phyloP scores from a whole-genome alignment of 2,113 vertebrate genomes.

The Urocitellus parryii region DNA sequence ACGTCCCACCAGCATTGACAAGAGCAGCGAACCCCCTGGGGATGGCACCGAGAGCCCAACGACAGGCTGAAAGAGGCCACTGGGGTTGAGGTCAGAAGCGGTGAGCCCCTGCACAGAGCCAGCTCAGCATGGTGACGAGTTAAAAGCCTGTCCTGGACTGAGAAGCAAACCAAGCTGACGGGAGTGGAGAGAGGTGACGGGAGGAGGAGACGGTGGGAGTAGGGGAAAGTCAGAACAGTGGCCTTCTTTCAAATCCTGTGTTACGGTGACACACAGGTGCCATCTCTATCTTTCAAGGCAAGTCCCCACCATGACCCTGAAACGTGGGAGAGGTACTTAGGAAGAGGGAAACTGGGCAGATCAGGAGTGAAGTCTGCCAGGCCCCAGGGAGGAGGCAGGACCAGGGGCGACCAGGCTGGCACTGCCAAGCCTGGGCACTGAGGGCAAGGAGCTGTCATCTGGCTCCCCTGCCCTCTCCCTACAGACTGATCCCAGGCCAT shows the following conservation, averaged over 20 bases:
- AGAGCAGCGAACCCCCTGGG: neutral
- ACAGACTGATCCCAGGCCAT: accelerated
- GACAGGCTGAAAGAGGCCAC: accelerated
- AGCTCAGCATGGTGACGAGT: accelerated
- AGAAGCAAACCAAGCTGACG: neutral
- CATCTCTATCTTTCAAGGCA: neutral
- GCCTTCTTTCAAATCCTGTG: too few species aligned
- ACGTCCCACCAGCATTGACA: neutral
- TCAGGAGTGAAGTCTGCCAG: accelerated
- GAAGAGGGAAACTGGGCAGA: accelerated
- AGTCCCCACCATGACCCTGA: neutral
- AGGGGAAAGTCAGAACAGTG: too few species aligned
- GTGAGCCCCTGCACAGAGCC: accelerated
- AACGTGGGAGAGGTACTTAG: too few species aligned
- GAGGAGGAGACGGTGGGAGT: accelerated
- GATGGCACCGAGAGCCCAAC: accelerated
- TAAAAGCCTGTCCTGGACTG: accelerated
- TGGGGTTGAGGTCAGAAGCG: accelerated
- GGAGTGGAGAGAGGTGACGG: accelerated
- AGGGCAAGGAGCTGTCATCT: accelerated
- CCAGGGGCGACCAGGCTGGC: neutral
- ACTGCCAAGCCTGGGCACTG: neutral
- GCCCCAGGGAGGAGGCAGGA: neutral
- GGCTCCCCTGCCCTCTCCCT: accelerated
- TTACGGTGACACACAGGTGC: accelerated